Percentiles rank a stretch among this genome's conserved stretches.
Conservation (phyloP, 2,888 invertebrate species). For the Drosophila paranaensis region DNA sequence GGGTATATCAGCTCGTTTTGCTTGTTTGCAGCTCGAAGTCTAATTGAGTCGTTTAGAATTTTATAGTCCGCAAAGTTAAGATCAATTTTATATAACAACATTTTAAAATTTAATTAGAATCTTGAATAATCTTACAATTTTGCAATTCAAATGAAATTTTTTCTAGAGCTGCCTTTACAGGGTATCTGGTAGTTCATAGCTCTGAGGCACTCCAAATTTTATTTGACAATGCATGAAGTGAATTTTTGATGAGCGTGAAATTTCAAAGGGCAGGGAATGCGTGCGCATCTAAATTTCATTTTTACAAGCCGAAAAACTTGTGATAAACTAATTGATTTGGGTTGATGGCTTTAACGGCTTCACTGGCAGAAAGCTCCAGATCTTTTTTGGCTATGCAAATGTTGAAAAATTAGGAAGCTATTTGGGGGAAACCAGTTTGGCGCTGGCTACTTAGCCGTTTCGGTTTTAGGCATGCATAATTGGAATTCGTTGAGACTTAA, state of each 20-base stretch:
- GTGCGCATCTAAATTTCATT: conserved; percentile 18
- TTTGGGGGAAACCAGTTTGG: conserved; percentile 34
- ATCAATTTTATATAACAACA: background rate
- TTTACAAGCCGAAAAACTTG: conserved; percentile 8
- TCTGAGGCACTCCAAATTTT: background rate
- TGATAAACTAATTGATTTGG: conserved; percentile 15
- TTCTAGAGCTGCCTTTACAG: background rate
- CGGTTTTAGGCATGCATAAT: conserved; percentile 41
- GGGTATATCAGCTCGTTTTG: conserved; percentile 16
- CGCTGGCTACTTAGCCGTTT: conserved; percentile 9
- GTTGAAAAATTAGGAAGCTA: conserved; percentile 42
- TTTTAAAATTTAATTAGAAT: too few relatives aligned
- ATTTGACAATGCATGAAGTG: conserved; percentile 33
- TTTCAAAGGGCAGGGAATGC: conserved; percentile 27
- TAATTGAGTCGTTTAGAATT: background rate
- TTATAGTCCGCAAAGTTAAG: too few relatives aligned
- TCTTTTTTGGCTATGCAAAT: conserved; percentile 24
- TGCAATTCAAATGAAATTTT: background rate
- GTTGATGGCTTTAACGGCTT: background rate
- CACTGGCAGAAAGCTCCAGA: conserved; percentile 10
- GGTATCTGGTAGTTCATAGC: conserved; percentile 7
- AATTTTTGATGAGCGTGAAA: conserved; percentile 56
- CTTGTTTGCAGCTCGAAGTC: background rate
- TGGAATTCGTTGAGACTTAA: conserved; percentile 39
- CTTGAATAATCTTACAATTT: background rate